These are phyloP conservation scores for Archivesica marissinica DNA, from an alignment of 1,140 invertebrate genomes.

Conservation along the genomic window DNA sequence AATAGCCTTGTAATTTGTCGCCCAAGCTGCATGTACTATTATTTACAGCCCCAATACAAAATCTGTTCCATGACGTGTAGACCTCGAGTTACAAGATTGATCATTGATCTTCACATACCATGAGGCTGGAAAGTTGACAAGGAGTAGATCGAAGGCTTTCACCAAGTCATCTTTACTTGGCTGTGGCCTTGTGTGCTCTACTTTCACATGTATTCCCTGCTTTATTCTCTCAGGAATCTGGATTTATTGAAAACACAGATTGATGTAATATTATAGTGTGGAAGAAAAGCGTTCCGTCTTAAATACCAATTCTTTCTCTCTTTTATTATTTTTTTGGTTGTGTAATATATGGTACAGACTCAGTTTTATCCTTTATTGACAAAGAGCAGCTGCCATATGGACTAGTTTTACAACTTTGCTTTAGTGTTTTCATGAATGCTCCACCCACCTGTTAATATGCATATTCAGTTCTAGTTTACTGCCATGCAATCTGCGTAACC, in stretches of 20 bases:
- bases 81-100: conserved; percentile 69
- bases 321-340: neutral
- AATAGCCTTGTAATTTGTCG: too few relatives aligned
- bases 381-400: conserved; percentile 37
- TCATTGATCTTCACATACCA: conserved; percentile 69
- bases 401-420: neutral
- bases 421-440: too few relatives aligned
- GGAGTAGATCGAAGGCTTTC: conserved; percentile 22
- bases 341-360: neutral
- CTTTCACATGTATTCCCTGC: neutral
- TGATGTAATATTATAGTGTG: too few relatives aligned
- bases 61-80: conserved; percentile 30
- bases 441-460: too few relatives aligned
- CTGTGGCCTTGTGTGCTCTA: conserved; percentile 1
- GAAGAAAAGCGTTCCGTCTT: too few relatives aligned
- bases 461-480: too few relatives aligned
- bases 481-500: too few relatives aligned
- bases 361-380: conserved; percentile 28
- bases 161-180: conserved; percentile 25
- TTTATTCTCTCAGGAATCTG: neutral
- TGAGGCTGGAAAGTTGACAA: conserved; percentile 78
- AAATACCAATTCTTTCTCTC: too few relatives aligned
- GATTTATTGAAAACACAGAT: too few relatives aligned
- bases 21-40: too few relatives aligned
- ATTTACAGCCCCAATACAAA: too few relatives aligned